Evolutionary conservation across 2,113 vertebrate species (phyloP), one percentile per base, ranked within the genome.

Genomic region (Hypanus sabinus): DNA sequence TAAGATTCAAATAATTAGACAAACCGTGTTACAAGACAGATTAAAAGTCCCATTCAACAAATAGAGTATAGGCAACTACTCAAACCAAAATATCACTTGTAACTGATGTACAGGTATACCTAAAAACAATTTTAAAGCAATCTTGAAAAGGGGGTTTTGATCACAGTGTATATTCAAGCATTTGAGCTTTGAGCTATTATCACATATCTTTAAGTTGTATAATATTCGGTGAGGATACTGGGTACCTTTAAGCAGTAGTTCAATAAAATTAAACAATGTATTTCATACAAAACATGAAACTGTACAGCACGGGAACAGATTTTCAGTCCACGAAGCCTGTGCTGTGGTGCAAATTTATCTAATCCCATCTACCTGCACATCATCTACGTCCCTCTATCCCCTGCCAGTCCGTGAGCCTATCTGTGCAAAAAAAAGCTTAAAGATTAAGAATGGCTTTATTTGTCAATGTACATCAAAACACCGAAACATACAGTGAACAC

Each of bases 91-190:
- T 93, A 55, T 73, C 36, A 73, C 38, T 73, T 73, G 36, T 22
- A 92, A 70, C 62, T 70, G 18, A 33, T 18, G 36, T 11, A 71
- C 57, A 70, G 33, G 33, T 20, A 38, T 10, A 38, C 36, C 14
- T 75, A 75, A 71, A 38, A 92, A 71, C 65, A 71, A 62, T n/a
- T 65, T 33, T 27, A 88, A 87, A 88, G 30, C 85, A 68, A 90
- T 33, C 12, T 90, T 33, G n/a, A 60, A 55, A 93, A 71, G 24
- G 22, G 65, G 22, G 12, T 93, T 71, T 93, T 10, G 10, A 46
- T 55, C 38, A 27, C 22, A 93, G 70, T 6, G 71, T 11, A 8
- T 30, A 38, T 73, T 93, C 46, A 75, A 55, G 20, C 36, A 93
- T 46, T 93, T 27, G 33, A 30, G 38, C 20, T 36, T 71, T 68